phyloP scores from a whole-genome alignment of 2,113 vertebrate genomes.

The Struthio camelus region DNA sequence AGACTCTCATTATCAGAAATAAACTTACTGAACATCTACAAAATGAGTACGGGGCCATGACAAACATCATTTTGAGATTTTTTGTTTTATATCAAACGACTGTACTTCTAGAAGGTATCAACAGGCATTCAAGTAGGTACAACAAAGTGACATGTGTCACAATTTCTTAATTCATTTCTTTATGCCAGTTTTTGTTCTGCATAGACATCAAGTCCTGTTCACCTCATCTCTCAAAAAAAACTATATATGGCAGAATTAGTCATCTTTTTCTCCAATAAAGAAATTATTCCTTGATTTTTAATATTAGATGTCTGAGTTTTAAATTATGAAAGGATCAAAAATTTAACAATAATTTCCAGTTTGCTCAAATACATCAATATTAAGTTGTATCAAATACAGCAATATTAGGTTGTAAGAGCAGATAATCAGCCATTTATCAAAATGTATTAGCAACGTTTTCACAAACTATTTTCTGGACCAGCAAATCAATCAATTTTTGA shows the following conservation, averaged over 20 bases:
- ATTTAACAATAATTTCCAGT: background rate
- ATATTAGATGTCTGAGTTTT: background rate
- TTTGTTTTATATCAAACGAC: background rate
- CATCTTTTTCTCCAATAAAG: background rate
- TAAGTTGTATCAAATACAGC: background rate
- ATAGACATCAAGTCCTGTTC: background rate
- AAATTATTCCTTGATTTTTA: background rate
- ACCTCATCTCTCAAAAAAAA: background rate
- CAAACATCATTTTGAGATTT: background rate
- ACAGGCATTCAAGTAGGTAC: background rate
- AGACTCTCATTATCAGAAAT: constrained; percentile 4
- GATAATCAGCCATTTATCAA: background rate
- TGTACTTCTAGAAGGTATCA: background rate
- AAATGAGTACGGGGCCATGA: background rate
- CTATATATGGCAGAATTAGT: background rate
- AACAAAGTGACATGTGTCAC: background rate
- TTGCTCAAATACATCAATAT: background rate
- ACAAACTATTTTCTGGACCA: background rate
- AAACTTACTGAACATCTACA: background rate
- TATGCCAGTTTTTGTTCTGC: background rate
- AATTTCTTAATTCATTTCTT: background rate
- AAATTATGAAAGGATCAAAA: background rate
- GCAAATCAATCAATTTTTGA: background rate
- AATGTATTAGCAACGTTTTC: background rate
- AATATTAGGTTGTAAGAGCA: background rate